A percentile compares a stretch with the other conserved stretches of the same genome.
These are phyloP conservation scores for Sussaba pulchella DNA, from an alignment of 2,888 invertebrate species.

Conservation along the genomic window DNA sequence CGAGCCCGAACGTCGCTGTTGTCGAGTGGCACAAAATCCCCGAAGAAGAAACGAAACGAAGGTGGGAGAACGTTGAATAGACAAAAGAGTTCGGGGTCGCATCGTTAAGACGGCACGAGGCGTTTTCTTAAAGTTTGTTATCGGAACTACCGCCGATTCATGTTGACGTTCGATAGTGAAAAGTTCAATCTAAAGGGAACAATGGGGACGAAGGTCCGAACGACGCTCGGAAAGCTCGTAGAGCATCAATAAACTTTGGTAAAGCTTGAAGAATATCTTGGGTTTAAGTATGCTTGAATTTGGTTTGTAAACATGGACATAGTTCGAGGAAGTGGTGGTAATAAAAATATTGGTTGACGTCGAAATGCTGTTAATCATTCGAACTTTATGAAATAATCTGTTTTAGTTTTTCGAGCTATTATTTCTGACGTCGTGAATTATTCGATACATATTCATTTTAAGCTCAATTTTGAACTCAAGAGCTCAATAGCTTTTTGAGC, in stretches of 20 bases:
- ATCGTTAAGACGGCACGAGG: conserved; percentile 50
- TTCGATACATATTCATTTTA: no score
- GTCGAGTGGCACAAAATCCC: conserved; percentile 10
- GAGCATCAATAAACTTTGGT: conserved; percentile 27
- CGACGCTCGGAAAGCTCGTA: not conserved
- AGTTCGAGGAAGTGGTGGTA: not conserved
- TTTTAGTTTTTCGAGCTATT: no score
- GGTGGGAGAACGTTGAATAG: not conserved
- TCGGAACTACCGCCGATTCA: conserved; percentile 53
- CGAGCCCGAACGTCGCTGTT: conserved; percentile 14
- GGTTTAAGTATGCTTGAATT: conserved; percentile 17
- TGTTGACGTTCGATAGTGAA: conserved; percentile 45
- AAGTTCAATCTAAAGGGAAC: conserved; percentile 48
- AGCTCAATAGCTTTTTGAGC: no score
- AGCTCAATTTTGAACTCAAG: no score
- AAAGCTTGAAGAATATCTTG: conserved; percentile 27
- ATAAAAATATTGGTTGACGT: no score
- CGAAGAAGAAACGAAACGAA: conserved; percentile 16
- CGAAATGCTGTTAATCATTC: no score
- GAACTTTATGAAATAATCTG: no score
- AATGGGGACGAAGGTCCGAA: conserved; percentile 30
- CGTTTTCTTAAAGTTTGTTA: conserved; percentile 57
- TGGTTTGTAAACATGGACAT: not conserved
- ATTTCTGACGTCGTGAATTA: no score
- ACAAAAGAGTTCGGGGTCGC: conserved; percentile 35